Percentiles rank a stretch among this genome's conserved stretches.
phyloP scores from a whole-genome alignment of 2,888 invertebrate species.

The Hirtodrosophila cameraria region DNA sequence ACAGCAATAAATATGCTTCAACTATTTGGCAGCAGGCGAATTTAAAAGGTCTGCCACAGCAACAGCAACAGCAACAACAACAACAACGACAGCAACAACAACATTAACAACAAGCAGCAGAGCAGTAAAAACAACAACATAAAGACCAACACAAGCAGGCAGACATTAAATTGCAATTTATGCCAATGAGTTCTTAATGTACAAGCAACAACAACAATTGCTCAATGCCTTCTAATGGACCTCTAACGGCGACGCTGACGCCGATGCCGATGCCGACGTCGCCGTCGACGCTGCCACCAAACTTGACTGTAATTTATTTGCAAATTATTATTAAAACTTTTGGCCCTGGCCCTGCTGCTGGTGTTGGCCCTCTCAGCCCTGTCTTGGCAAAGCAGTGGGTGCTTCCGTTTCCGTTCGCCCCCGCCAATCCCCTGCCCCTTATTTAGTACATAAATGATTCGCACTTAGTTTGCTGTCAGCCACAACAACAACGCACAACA shows the following conservation, averaged over 20 bases:
- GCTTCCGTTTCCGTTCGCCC: slow-evolving; percentile 10
- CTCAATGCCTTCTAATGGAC: slow-evolving; percentile 61
- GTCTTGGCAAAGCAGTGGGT: slow-evolving; percentile 29
- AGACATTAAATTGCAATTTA: slow-evolving; percentile 82
- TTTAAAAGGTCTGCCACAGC: slow-evolving; percentile 62
- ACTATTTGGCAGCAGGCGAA: slow-evolving; percentile 75
- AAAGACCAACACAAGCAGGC: slow-evolving; percentile 47
- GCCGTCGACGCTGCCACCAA: too few species aligned
- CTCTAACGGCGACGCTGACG: slow-evolving; percentile 41
- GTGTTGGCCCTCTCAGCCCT: slow-evolving; percentile 33
- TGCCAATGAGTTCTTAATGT: slow-evolving; percentile 82
- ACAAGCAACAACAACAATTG: slow-evolving; percentile 55
- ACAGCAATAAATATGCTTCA: slow-evolving; percentile 76
- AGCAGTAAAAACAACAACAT: slow-evolving; percentile 37
- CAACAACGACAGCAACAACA: slow-evolving; percentile 22
- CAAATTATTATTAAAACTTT: slow-evolving; percentile 82
- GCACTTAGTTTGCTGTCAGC: slow-evolving; percentile 77
- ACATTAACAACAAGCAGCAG: slow-evolving; percentile 12
- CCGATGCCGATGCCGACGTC: too few species aligned
- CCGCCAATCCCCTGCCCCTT: neutral
- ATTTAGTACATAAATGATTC: slow-evolving; percentile 63
- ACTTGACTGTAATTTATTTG: slow-evolving; percentile 80
- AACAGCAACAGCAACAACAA: slow-evolving; percentile 37
- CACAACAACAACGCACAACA: slow-evolving; percentile 46
- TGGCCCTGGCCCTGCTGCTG: slow-evolving; percentile 48